phyloP scores from a whole-genome alignment of 2,113 vertebrate species.

The Tachysurus fulvidraco region DNA sequence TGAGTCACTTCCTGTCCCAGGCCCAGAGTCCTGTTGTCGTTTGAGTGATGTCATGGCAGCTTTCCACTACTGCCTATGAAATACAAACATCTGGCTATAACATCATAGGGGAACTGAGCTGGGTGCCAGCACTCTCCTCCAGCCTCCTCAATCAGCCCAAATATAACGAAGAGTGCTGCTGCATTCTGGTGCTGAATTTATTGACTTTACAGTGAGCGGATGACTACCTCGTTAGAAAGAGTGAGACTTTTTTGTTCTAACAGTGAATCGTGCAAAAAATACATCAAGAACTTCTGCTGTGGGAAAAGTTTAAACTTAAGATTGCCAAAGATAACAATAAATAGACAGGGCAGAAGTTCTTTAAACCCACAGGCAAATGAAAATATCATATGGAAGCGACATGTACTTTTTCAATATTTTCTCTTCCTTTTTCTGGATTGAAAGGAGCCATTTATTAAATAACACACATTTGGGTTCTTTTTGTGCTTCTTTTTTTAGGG shows the following conservation, averaged over 20 bases:
- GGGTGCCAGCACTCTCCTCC: constrained; percentile 38
- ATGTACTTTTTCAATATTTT: constrained; percentile 44
- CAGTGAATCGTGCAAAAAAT: constrained; percentile 52
- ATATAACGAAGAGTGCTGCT: constrained; percentile 37
- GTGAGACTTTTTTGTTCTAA: constrained; percentile 24
- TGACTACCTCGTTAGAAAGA: constrained; percentile 22
- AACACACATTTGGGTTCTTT: constrained; percentile 29
- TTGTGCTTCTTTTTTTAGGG: constrained; percentile 18
- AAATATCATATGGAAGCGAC: constrained; percentile 68
- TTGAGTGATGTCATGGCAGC: constrained; percentile 77
- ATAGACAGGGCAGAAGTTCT: constrained; percentile 22
- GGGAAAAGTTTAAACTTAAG: constrained; percentile 64
- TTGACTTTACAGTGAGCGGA: constrained; percentile 41
- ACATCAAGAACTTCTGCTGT: constrained; percentile 64
- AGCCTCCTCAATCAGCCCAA: constrained; percentile 35
- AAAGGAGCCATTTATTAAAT: constrained; percentile 24
- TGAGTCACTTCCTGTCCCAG: constrained; percentile 78
- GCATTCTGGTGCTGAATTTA: constrained; percentile 41
- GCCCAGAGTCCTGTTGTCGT: constrained; percentile 71
- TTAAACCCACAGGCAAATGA: constrained; percentile 65
- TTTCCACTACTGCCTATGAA: constrained; percentile 67
- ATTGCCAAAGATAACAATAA: constrained; percentile 30
- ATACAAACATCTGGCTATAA: constrained; percentile 57
- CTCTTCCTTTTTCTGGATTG: constrained; percentile 29
- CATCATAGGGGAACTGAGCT: constrained; percentile 44